phyloP scores from a whole-genome alignment of 2,113 vertebrate genomes.

The Tinamus guttatus region DNA sequence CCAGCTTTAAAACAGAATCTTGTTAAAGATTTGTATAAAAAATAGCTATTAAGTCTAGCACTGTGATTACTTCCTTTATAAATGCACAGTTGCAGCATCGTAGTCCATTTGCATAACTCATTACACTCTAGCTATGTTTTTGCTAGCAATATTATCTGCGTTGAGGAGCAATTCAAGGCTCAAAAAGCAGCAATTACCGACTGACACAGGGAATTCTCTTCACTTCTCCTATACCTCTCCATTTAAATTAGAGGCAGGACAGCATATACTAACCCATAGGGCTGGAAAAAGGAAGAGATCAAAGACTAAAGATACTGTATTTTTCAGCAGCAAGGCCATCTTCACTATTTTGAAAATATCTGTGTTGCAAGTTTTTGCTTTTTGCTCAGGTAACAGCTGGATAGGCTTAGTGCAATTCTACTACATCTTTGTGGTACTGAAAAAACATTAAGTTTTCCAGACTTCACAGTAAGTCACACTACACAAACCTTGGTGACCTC shows the following conservation, averaged over 20 bases:
- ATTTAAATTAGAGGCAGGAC: neutral
- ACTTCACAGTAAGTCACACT: neutral
- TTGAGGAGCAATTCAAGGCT: neutral
- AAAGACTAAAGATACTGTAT: neutral
- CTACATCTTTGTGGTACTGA: fast-evolving
- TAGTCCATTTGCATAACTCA: neutral
- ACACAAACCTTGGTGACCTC: neutral
- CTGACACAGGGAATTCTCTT: neutral
- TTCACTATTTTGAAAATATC: neutral
- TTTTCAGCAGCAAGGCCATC: neutral
- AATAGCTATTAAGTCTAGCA: neutral
- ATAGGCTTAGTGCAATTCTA: neutral
- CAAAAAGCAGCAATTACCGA: neutral
- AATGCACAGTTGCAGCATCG: neutral
- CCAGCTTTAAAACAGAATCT: neutral
- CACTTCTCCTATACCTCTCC: neutral
- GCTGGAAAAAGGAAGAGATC: neutral
- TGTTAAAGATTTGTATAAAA: neutral
- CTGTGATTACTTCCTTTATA: neutral
- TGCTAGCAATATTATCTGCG: neutral
- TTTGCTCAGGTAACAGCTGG: neutral
- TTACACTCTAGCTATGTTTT: neutral
- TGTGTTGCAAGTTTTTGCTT: neutral
- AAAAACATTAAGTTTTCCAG: neutral
- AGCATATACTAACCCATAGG: neutral